A percentile compares a stretch with the other conserved stretches of the same genome.
Evolutionary conservation across 2,113 vertebrate species (phyloP).

Genomic region (Okapia johnstoni): DNA sequence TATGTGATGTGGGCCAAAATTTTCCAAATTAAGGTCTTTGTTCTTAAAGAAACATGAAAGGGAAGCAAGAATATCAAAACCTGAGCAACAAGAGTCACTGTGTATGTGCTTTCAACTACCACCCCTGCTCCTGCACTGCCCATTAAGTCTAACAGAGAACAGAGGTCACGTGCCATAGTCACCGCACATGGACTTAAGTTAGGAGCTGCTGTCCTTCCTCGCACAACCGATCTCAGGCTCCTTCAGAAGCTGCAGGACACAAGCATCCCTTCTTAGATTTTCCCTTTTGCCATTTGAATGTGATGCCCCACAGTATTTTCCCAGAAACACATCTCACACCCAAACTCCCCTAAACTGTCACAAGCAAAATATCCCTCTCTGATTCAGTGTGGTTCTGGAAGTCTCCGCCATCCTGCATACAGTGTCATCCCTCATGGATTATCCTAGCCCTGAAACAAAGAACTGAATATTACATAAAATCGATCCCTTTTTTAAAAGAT

Average conservation of each 20-base stretch:
- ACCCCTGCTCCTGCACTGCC: neutral
- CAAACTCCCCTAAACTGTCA: neutral
- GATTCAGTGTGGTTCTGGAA: neutral
- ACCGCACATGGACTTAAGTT: rapidly evolving
- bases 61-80: neutral
- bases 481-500: neutral
- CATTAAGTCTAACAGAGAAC: neutral
- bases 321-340: neutral
- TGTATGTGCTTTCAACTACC: neutral
- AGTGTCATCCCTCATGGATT: neutral
- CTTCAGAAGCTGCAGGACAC: neutral
- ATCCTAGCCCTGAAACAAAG: neutral
- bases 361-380: neutral
- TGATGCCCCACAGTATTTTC: neutral
- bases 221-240: neutral
- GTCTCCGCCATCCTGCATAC: neutral
- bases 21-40: neutral
- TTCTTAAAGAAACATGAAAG: neutral
- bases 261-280: neutral
- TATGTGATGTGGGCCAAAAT: neutral
- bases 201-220: neutral
- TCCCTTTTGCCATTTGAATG: neutral
- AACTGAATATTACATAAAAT: neutral
- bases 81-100: neutral
- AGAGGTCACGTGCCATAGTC: rapidly evolving